A percentile compares a stretch with the other conserved stretches of the same genome.
phyloP scores from a whole-genome alignment of 2,888 invertebrate genomes.

The Cremastinae sp. region DNA sequence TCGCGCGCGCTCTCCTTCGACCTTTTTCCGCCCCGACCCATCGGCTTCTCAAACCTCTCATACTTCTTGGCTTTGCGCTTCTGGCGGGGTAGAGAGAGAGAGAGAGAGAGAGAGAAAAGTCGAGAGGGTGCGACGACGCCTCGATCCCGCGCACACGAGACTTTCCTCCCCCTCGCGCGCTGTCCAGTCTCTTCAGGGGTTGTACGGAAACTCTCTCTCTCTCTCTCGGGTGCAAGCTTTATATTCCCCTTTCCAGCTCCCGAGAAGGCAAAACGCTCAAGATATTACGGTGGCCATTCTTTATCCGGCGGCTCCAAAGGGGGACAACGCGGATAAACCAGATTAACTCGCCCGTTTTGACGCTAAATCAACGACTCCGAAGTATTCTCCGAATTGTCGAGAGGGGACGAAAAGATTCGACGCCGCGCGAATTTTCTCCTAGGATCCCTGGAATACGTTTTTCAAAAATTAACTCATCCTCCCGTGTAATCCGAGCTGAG shows the following conservation, averaged over 20 bases:
- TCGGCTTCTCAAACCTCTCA: slow-evolving; percentile 33
- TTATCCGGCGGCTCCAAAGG: slow-evolving; percentile 69
- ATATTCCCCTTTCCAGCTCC: no score
- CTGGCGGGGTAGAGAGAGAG: no score
- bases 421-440: no score
- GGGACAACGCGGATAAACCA: slow-evolving; percentile 14
- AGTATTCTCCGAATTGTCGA: slow-evolving; percentile 76
- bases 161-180: slow-evolving; percentile 7
- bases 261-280: slow-evolving; percentile 48
- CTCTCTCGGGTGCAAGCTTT: no score
- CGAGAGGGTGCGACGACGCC: no score
- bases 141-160: slow-evolving; percentile 33
- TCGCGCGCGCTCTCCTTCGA: slow-evolving; percentile 51
- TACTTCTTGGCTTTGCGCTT: slow-evolving; percentile 52
- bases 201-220: no score
- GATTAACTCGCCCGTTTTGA: slow-evolving; percentile 70
- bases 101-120: no score
- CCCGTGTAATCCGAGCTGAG: no score
- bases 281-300: slow-evolving; percentile 72
- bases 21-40: slow-evolving; percentile 45
- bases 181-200: slow-evolving; percentile 21
- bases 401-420: slow-evolving; percentile 61
- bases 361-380: slow-evolving; percentile 71
- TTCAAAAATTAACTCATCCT: no score
- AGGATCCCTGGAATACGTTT: no score